A percentile compares a stretch with the other conserved stretches of the same genome.
Evolutionary conservation across 2,888 invertebrate species (phyloP).

Genomic region (Gerris lacustris): DNA sequence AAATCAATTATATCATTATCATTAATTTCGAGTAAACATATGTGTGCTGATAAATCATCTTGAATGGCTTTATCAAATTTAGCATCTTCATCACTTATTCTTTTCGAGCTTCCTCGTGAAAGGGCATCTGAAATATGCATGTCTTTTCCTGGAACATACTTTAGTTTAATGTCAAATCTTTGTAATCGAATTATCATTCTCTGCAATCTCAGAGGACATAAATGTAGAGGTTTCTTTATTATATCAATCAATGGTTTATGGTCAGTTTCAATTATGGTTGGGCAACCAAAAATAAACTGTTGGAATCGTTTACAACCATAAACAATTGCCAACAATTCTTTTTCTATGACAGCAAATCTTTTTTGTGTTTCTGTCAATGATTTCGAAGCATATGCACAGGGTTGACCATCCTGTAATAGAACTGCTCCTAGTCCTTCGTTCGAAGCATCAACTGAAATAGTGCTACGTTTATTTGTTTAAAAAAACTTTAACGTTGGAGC

Average conservation of each 20-base stretch:
- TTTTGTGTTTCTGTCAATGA: slow-evolving; percentile 1
- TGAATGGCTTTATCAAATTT: slow-evolving; percentile 1
- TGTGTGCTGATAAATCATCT: neutral
- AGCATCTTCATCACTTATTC: neutral
- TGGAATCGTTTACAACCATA: neutral
- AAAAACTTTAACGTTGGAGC: slow-evolving; percentile 10
- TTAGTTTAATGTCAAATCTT: neutral
- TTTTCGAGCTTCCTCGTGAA: neutral
- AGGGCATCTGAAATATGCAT: neutral
- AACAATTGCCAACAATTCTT: neutral
- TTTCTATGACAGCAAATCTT: neutral
- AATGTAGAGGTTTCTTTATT: neutral
- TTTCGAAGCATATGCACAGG: neutral
- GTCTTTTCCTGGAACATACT: neutral
- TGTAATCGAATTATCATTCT: neutral
- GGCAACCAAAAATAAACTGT: neutral
- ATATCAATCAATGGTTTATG: slow-evolving; percentile 1
- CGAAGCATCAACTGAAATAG: slow-evolving; percentile 10
- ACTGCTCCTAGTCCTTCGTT: slow-evolving; percentile 9
- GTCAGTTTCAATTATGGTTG: neutral
- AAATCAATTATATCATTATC: neutral
- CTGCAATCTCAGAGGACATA: neutral
- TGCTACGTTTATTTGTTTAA: slow-evolving; percentile 4
- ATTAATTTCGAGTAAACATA: neutral
- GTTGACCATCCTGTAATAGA: neutral